phyloP scores from a whole-genome alignment of 2,113 vertebrate species.

The Sclerurus mexicanus region DNA sequence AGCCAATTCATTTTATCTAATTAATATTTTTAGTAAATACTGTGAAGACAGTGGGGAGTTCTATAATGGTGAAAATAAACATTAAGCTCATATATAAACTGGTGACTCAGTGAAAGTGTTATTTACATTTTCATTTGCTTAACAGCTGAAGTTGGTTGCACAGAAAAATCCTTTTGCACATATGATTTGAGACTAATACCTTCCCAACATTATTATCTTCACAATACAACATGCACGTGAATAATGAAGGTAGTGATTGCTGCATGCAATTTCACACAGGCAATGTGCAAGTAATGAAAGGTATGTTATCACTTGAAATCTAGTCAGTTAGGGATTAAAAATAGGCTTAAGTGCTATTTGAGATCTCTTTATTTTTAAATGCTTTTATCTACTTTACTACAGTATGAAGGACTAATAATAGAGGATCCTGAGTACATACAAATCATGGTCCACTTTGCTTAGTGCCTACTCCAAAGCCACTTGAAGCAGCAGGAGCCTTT shows the following conservation, averaged over 20 bases:
- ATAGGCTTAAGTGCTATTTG: background rate
- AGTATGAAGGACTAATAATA: background rate
- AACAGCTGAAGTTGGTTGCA: background rate
- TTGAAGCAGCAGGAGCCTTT: background rate
- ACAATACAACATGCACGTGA: background rate
- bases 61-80: background rate
- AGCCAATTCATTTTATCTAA: background rate
- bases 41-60: background rate
- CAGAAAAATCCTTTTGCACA: background rate
- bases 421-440: background rate
- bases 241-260: background rate
- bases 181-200: background rate
- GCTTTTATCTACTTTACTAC: background rate
- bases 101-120: background rate
- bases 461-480: background rate
- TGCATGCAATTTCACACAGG: background rate
- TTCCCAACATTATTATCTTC: background rate
- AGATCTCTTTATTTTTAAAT: conserved; percentile 9
- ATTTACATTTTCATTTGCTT: background rate
- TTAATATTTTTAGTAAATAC: background rate
- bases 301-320: background rate
- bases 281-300: background rate
- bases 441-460: background rate
- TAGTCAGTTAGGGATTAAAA: conserved; percentile 23
- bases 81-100: background rate